These are phyloP conservation scores for Iguana delicatissima DNA, from an alignment of 2,797 vertebrate genomes.

Conservation along the genomic window DNA sequence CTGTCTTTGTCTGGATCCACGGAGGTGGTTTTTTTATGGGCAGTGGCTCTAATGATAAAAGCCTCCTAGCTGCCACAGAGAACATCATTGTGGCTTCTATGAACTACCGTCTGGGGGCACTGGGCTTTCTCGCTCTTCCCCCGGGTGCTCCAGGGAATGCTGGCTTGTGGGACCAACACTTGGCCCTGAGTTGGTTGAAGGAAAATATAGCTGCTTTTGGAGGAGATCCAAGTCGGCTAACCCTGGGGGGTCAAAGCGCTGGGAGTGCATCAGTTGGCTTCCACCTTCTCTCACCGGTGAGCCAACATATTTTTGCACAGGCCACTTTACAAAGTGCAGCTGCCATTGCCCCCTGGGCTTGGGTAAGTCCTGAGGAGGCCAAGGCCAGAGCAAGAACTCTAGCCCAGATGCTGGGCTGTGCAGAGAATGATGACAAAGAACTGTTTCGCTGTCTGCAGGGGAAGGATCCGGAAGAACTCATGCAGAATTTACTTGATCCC, in stretches of 20 bases:
- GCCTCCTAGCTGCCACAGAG: slow-evolving; percentile 77
- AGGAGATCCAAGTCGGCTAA: slow-evolving; percentile 59
- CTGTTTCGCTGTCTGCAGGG: background rate
- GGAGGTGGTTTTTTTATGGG: slow-evolving; percentile 80
- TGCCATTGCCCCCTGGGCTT: slow-evolving; percentile 78
- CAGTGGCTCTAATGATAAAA: slow-evolving; percentile 78
- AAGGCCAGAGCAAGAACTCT: slow-evolving; percentile 74
- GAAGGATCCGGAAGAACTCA: slow-evolving; percentile 59
- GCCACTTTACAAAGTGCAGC: slow-evolving; percentile 82
- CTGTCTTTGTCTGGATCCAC: slow-evolving; percentile 85
- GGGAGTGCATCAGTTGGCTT: slow-evolving; percentile 79
- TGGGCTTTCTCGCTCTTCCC: slow-evolving; percentile 82
- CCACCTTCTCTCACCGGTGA: slow-evolving; percentile 82
- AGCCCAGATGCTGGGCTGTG: slow-evolving; percentile 58
- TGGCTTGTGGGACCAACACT: slow-evolving; percentile 82
- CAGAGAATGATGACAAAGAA: background rate
- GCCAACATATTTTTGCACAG: slow-evolving; percentile 76
- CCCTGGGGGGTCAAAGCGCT: slow-evolving; percentile 84
- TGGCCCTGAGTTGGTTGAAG: slow-evolving; percentile 81
- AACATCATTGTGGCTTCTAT: slow-evolving; percentile 83
- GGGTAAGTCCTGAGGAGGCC: slow-evolving; percentile 54
- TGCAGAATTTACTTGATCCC: slow-evolving; percentile 58
- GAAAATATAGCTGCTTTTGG: slow-evolving; percentile 81
- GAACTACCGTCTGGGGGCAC: slow-evolving; percentile 82
- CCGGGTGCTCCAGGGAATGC: slow-evolving; percentile 75